Evolutionary conservation across 2,113 vertebrate genomes (phyloP).

Genomic region (Psilopogon haemacephalus): DNA sequence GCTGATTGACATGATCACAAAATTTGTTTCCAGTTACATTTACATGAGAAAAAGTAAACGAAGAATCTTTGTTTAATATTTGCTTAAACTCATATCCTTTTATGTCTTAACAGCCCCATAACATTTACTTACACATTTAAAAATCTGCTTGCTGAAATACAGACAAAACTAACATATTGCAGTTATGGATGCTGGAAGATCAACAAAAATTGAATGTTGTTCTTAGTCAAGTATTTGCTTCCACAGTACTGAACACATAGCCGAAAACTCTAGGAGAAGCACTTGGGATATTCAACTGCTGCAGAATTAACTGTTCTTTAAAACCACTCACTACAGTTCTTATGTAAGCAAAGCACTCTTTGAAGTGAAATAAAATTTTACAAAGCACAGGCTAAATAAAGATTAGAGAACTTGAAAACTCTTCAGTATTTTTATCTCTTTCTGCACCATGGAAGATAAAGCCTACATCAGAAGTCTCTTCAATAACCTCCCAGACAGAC

Average conservation of each 20-base stretch:
- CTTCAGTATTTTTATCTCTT: not conserved
- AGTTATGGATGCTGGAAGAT: not conserved
- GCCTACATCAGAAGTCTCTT: not conserved
- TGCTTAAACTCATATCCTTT: not conserved
- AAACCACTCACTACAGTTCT: not conserved
- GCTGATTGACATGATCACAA: not conserved
- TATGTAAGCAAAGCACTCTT: not conserved
- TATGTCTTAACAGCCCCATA: not conserved
- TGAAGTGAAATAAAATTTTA: conserved; percentile 12
- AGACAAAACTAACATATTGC: not conserved
- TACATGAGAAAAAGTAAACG: not conserved
- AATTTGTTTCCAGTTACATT: not conserved
- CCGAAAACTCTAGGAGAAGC: rapidly evolving
- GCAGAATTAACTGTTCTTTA: not conserved
- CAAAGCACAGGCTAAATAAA: conserved; percentile 18
- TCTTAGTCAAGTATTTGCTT: not conserved
- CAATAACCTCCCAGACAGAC: not conserved
- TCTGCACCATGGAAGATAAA: not conserved
- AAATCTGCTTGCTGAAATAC: not conserved
- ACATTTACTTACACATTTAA: not conserved
- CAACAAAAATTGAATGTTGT: not conserved
- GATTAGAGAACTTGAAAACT: not conserved
- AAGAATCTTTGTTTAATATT: not conserved
- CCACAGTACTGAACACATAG: rapidly evolving
- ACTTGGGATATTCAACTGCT: too few species aligned